Percentiles rank a stretch among this genome's conserved stretches.
phyloP scores from a whole-genome alignment of 2,797 vertebrate genomes.

The Paramormyrops hopkinsi region DNA sequence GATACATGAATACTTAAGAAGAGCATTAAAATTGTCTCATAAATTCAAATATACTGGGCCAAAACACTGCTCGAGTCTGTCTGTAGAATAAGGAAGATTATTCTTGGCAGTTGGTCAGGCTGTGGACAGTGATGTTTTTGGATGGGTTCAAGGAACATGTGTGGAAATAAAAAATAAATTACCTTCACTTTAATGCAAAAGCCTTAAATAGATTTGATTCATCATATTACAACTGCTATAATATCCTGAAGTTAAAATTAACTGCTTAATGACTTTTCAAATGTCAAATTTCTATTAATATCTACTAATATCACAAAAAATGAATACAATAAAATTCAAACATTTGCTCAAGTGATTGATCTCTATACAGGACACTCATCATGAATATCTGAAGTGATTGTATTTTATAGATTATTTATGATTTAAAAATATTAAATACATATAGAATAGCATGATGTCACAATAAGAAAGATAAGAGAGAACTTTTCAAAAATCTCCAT shows the following conservation, averaged over 20 bases:
- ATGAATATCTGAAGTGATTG: neutral
- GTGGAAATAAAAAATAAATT: constrained; percentile 15
- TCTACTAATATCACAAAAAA: neutral
- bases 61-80: constrained; percentile 60
- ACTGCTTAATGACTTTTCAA: neutral
- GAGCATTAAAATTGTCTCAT: constrained; percentile 64
- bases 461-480: neutral
- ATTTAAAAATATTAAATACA: neutral
- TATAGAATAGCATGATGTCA: neutral
- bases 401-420: neutral
- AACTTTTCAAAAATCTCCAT: neutral
- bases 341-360: neutral
- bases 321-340: neutral
- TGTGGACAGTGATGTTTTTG: neutral
- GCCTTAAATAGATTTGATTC: constrained; percentile 20
- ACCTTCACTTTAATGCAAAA: constrained; percentile 9
- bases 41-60: constrained; percentile 47
- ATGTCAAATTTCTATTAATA: neutral
- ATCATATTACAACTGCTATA: neutral
- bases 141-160: constrained; percentile 8
- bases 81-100: constrained; percentile 34
- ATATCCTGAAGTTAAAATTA: neutral
- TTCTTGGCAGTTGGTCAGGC: constrained; percentile 15
- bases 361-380: neutral
- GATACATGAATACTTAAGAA: constrained; percentile 53